A percentile compares a stretch with the other conserved stretches of the same genome.
These are phyloP conservation scores for Eurypyga helias DNA, from an alignment of 2,113 vertebrate species.

Conservation along the genomic window DNA sequence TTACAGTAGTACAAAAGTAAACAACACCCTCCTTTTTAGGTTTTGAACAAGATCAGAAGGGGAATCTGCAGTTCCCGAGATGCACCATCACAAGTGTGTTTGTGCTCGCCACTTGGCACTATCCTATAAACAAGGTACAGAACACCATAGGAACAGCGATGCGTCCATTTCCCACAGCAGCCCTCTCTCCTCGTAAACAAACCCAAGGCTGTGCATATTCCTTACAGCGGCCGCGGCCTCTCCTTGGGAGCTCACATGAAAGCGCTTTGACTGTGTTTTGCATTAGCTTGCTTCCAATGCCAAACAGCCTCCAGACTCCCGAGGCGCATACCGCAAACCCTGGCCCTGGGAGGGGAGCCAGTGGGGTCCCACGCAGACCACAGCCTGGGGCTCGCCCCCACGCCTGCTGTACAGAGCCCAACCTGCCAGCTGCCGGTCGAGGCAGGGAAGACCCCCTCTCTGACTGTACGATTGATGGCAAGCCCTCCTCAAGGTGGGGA, in stretches of 20 bases:
- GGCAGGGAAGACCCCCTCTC: neutral
- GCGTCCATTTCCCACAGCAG: constrained; percentile 1
- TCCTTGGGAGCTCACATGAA: constrained; percentile 62
- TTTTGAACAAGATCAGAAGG: constrained; percentile 12
- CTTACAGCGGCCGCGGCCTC: neutral
- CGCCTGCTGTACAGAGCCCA: too few species aligned
- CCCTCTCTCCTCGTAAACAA: constrained; percentile 31
- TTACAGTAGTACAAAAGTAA: neutral
- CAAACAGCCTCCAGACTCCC: neutral
- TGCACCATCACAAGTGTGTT: neutral
- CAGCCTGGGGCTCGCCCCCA: neutral
- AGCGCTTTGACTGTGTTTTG: constrained; percentile 21
- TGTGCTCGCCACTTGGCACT: neutral
- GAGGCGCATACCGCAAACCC: neutral
- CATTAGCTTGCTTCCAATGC: constrained; percentile 42
- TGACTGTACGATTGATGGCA: fast-evolving
- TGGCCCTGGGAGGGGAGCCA: neutral
- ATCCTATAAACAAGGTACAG: neutral
- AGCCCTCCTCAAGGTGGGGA: neutral
- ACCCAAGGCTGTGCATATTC: neutral
- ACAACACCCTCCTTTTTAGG: neutral
- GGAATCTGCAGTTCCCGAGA: neutral
- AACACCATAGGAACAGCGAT: neutral
- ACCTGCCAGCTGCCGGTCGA: fast-evolving
- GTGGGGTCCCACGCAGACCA: neutral